A percentile compares a stretch with the other conserved stretches of the same genome.
phyloP scores from a whole-genome alignment of 2,888 invertebrate species.

The Podotricha telesiphe region DNA sequence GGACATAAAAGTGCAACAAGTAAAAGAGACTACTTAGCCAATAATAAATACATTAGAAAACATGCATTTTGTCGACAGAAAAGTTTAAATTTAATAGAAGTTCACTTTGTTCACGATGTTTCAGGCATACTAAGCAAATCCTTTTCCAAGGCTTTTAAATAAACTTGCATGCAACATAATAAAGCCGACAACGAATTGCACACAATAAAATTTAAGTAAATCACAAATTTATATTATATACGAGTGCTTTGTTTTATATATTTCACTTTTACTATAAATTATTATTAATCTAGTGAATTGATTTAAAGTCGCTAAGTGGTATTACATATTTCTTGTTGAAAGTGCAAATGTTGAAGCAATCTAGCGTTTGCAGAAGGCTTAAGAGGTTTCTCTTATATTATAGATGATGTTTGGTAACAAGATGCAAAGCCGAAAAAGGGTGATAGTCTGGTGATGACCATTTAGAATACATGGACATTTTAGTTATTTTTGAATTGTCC shows the following conservation, averaged over 20 bases:
- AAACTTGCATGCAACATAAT: slow-evolving; percentile 19
- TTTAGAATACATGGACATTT: too few relatives aligned
- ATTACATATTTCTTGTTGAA: neutral
- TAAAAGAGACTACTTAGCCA: neutral
- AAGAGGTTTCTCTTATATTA: neutral
- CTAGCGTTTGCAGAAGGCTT: neutral
- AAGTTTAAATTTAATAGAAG: slow-evolving; percentile 18
- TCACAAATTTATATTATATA: neutral
- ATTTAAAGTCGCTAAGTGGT: neutral
- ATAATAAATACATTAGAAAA: slow-evolving; percentile 1
- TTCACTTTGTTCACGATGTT: slow-evolving; percentile 15
- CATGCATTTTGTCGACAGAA: slow-evolving; percentile 2
- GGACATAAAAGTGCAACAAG: neutral
- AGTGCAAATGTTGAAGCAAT: neutral
- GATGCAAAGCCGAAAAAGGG: too few relatives aligned
- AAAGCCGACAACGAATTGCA: slow-evolving; percentile 3
- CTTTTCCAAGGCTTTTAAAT: slow-evolving; percentile 27
- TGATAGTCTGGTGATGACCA: too few relatives aligned
- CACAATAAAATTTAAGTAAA: neutral
- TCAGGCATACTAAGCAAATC: slow-evolving; percentile 15
- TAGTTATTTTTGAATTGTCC: too few relatives aligned
- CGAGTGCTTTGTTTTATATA: too few relatives aligned
- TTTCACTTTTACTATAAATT: neutral
- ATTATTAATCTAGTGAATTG: neutral
- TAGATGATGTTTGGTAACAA: too few relatives aligned